Evolutionary conservation across 2,113 vertebrate species (phyloP).

Genomic region (Tenebrosternarchus preto): DNA sequence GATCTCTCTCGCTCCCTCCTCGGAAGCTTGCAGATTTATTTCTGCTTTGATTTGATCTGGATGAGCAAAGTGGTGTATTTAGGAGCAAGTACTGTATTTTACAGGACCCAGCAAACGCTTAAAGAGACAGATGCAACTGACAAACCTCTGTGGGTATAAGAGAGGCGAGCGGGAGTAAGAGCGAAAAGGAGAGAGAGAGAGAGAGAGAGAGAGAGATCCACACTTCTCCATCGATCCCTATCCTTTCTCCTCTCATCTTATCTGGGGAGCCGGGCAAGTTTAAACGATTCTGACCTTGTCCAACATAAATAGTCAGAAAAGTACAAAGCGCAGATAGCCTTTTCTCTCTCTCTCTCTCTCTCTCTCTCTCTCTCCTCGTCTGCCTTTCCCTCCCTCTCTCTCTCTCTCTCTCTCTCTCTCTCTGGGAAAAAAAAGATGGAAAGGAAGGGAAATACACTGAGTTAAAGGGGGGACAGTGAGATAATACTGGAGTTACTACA

Average conservation of each 20-base stretch:
- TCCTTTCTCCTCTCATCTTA: slow-evolving; percentile 71
- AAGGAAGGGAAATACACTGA: slow-evolving; percentile 39
- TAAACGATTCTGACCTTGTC: slow-evolving; percentile 83
- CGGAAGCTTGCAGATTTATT: slow-evolving; percentile 66
- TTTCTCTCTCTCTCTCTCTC: slow-evolving; percentile 46
- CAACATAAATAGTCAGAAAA: slow-evolving; percentile 82
- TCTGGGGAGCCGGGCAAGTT: slow-evolving; percentile 72
- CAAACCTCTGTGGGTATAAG: slow-evolving; percentile 28
- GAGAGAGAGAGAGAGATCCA: slow-evolving; percentile 69
- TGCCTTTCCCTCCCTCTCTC: background rate
- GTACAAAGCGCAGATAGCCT: slow-evolving; percentile 74
- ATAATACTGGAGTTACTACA: slow-evolving; percentile 62
- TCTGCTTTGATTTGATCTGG: slow-evolving; percentile 62
- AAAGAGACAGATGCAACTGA: slow-evolving; percentile 63
- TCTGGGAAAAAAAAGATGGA: slow-evolving; percentile 30
- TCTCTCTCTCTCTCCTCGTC: slow-evolving; percentile 34
- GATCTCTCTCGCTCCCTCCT: background rate
- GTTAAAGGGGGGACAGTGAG: slow-evolving; percentile 50
- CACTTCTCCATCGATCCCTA: slow-evolving; percentile 69
- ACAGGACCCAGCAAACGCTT: slow-evolving; percentile 55
- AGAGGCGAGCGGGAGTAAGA: slow-evolving; percentile 17
- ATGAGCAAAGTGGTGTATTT: slow-evolving; percentile 70
- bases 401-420: too few relatives aligned
- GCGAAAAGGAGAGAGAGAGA: background rate
- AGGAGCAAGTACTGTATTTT: slow-evolving; percentile 71